Conservation (phyloP, 2,797 vertebrate genomes). For the Sebastolobus alascanus region DNA sequence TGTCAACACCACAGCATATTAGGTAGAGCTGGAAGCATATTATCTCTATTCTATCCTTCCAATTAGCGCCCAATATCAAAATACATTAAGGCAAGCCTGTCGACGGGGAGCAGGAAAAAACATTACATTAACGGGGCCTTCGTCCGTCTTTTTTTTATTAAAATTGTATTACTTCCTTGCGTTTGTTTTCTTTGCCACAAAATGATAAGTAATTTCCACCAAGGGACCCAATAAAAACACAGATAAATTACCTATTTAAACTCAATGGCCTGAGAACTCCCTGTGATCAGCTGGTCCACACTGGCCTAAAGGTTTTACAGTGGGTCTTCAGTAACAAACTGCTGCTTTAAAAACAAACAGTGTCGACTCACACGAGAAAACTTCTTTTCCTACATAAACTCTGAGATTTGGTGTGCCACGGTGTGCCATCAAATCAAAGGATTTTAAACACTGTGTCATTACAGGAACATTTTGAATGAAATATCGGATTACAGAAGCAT, state of each 20-base stretch:
- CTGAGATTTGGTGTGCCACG: not conserved
- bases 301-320: conserved; percentile 57
- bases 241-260: conserved; percentile 63
- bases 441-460: conserved; percentile 51
- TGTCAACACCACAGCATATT: conserved; percentile 88
- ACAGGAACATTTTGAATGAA: conserved; percentile 63
- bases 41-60: conserved; percentile 80
- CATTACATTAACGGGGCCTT: conserved; percentile 63
- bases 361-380: conserved; percentile 54
- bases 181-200: conserved; percentile 73
- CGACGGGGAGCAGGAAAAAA: conserved; percentile 60
- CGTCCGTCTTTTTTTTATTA: conserved; percentile 63
- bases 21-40: conserved; percentile 81
- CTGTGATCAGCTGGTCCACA: conserved; percentile 45
- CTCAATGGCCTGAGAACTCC: conserved; percentile 53
- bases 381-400: conserved; percentile 27
- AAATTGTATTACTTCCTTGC: conserved; percentile 75
- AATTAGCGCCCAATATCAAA: conserved; percentile 86
- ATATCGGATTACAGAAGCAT: conserved; percentile 46
- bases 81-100: conserved; percentile 80
- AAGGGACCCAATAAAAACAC: conserved; percentile 67
- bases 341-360: conserved; percentile 59
- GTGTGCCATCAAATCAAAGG: conserved; percentile 43
- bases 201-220: conserved; percentile 76
- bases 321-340: conserved; percentile 31